These are phyloP conservation scores for Chrysolina oricalcia DNA, from an alignment of 2,888 invertebrate genomes.

Conservation along the genomic window DNA sequence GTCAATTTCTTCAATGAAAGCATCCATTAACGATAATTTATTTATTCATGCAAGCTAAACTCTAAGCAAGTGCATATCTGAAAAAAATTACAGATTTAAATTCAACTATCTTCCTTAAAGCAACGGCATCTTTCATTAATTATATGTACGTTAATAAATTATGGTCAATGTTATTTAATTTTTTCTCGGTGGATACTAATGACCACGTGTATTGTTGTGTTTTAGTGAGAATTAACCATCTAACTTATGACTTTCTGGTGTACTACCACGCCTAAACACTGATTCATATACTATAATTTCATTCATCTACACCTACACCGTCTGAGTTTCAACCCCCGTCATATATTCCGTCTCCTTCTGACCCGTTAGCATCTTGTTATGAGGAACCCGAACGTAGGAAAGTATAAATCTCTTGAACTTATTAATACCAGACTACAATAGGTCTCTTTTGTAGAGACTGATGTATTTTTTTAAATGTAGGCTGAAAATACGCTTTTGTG, in stretches of 20 bases:
- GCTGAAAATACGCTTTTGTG: constrained; percentile 52
- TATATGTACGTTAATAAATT: constrained; percentile 33
- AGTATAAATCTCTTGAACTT: constrained; percentile 60
- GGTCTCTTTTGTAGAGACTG: constrained; percentile 63
- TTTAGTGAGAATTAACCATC: constrained; percentile 52
- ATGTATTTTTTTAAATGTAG: constrained; percentile 61
- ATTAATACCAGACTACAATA: constrained; percentile 66
- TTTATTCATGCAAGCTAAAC: too few species aligned
- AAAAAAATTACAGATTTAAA: too few species aligned
- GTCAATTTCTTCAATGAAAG: too few species aligned
- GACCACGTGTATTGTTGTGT: constrained; percentile 46
- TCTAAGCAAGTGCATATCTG: too few species aligned
- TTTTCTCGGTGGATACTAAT: constrained; percentile 45
- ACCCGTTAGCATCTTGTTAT: constrained; percentile 26
- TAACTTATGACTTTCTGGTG: constrained; percentile 52
- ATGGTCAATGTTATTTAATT: constrained; percentile 29
- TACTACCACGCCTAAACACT: constrained; percentile 56
- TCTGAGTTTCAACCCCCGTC: constrained; percentile 56
- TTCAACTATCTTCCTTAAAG: neutral
- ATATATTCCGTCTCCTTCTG: constrained; percentile 45
- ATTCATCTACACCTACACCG: constrained; percentile 57
- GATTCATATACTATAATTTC: constrained; percentile 57
- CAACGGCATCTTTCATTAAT: constrained; percentile 26
- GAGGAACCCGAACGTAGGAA: constrained; percentile 42
- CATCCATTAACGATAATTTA: too few species aligned